Conservation (phyloP, 2,113 vertebrate genomes). For the Gymnobelideus leadbeateri region DNA sequence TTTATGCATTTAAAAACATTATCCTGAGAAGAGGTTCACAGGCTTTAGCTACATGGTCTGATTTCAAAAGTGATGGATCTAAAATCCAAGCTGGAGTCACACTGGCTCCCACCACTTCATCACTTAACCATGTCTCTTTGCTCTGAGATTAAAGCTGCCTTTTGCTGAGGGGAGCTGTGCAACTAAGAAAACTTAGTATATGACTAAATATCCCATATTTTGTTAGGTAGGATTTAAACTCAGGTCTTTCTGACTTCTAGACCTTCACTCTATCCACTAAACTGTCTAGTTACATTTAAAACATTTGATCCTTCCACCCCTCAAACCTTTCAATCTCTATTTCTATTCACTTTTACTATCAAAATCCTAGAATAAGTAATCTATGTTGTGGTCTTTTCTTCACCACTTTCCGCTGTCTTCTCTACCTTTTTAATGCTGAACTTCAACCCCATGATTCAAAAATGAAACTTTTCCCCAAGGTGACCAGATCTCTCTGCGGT, state of each 20-base stretch:
- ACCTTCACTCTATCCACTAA: neutral
- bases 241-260: neutral
- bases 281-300: neutral
- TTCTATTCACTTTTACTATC: neutral
- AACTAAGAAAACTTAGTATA: too few relatives aligned
- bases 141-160: neutral
- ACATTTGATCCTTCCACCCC: neutral
- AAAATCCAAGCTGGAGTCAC: neutral
- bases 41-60: neutral
- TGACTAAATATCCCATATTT: neutral
- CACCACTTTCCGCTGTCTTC: neutral
- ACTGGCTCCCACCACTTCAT: neutral
- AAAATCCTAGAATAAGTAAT: neutral
- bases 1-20: neutral
- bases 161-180: neutral
- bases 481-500: neutral
- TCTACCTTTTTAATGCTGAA: neutral
- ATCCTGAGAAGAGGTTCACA: too few relatives aligned
- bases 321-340: neutral
- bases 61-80: neutral
- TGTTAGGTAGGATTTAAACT: neutral
- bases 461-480: neutral
- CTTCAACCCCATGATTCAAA: neutral
- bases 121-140: neutral
- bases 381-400: neutral